Evolutionary conservation across 2,797 vertebrate species (phyloP).

Genomic region (Varecia variegata): DNA sequence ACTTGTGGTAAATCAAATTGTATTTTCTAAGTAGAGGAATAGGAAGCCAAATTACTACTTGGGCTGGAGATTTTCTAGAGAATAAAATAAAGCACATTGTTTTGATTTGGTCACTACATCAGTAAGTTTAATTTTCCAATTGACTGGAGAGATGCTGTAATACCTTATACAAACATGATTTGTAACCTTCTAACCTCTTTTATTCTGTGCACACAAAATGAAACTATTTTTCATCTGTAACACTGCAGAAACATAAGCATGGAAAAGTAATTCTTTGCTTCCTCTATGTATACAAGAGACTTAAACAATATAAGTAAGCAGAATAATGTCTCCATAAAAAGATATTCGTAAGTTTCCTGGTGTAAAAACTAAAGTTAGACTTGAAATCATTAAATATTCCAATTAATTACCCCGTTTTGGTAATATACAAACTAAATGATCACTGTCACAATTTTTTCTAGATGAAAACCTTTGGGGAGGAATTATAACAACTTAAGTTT

Average conservation of each 20-base stretch:
- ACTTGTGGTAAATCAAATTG: constrained; percentile 71
- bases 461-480: background rate
- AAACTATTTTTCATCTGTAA: constrained; percentile 73
- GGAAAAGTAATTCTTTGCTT: constrained; percentile 60
- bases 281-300: constrained; percentile 41
- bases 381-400: background rate
- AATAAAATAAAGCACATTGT: constrained; percentile 67
- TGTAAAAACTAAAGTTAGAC: constrained; percentile 48
- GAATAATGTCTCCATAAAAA: constrained; percentile 32
- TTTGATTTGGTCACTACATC: constrained; percentile 78
- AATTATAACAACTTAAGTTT: background rate
- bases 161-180: constrained; percentile 69
- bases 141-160: constrained; percentile 71
- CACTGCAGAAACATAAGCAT: constrained; percentile 64
- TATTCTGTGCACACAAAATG: constrained; percentile 68
- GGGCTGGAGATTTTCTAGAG: constrained; percentile 64
- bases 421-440: background rate
- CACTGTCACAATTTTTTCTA: background rate
- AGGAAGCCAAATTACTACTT: constrained; percentile 73
- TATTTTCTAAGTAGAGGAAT: constrained; percentile 63
- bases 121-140: constrained; percentile 80
- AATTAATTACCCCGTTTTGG: background rate
- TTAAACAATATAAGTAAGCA: constrained; percentile 66
- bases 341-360: constrained; percentile 35
- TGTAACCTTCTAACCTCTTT: constrained; percentile 69